These are phyloP conservation scores for Trachythela sp. DNA, from an alignment of 64 coral and sea anemone genomes.

Conservation along the genomic window DNA sequence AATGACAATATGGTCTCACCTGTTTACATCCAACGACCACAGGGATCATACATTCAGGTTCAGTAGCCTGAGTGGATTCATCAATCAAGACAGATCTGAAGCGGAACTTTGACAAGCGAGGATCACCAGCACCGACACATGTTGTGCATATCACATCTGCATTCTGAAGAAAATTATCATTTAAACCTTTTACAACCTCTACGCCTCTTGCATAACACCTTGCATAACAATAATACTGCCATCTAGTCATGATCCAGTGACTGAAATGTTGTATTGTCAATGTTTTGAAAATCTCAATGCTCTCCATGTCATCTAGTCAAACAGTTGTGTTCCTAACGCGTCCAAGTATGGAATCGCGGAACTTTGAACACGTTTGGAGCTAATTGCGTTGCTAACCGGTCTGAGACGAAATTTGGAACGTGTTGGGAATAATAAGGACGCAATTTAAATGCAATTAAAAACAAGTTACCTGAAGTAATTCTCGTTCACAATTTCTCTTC, in stretches of 20 bases:
- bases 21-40: conserved; percentile 95
- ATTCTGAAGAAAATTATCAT: conserved; percentile 43
- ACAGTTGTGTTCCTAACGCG: too few relatives aligned
- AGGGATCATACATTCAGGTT: conserved; percentile 99
- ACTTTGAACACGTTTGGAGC: too few relatives aligned
- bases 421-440: not conserved
- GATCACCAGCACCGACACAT: conserved; percentile 96
- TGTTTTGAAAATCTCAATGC: too few relatives aligned
- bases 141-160: conserved; percentile 98
- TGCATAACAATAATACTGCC: too few relatives aligned
- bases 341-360: too few relatives aligned
- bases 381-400: too few relatives aligned
- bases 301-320: too few relatives aligned
- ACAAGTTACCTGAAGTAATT: conserved; percentile 70
- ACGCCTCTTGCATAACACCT: too few relatives aligned
- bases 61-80: conserved; percentile 94
- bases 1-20: conserved; percentile 23
- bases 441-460: not conserved
- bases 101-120: conserved; percentile 91
- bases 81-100: conserved; percentile 96
- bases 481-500: conserved; percentile 96
- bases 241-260: too few relatives aligned
- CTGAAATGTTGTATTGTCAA: too few relatives aligned
- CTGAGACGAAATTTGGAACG: too few relatives aligned
- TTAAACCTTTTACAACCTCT: not conserved